Conservation (phyloP, 2,797 vertebrate species). For the Podarcis lilfordi region DNA sequence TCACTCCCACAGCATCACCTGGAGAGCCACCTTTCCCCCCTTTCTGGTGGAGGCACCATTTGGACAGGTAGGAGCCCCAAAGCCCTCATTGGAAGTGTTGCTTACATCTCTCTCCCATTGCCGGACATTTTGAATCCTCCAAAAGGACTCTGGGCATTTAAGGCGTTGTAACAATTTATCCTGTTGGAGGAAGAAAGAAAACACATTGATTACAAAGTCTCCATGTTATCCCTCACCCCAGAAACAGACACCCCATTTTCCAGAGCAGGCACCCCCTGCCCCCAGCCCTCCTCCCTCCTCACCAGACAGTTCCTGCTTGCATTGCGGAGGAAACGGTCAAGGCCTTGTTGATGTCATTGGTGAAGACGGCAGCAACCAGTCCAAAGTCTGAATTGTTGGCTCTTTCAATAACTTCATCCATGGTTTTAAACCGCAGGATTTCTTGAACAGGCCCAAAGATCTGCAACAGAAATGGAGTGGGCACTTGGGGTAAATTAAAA, state of each 20-base stretch:
- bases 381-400: constrained; percentile 97
- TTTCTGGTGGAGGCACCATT: no score
- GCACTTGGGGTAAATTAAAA: no score
- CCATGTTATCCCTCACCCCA: fast-evolving
- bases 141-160: constrained; percentile 98
- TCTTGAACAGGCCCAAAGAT: constrained; percentile 99
- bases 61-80: not conserved
- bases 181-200: constrained; percentile 74
- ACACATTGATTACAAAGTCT: not conserved
- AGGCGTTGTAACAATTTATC: constrained; percentile 99
- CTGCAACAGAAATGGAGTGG: constrained; percentile 74
- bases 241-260: no score
- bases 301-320: constrained; percentile 99
- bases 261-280: no score
- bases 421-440: constrained; percentile 97
- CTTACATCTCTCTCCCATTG: constrained; percentile 99
- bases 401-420: constrained; percentile 96
- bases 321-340: constrained; percentile 93
- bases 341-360: constrained; percentile 96
- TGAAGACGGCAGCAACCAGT: constrained; percentile 94
- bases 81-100: constrained; percentile 52
- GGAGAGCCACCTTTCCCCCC: no score
- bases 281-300: constrained; percentile 56
- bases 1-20: no score
- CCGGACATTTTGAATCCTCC: constrained; percentile 99